phyloP scores from a whole-genome alignment of 92 coral and sea anemone genomes.

The Zoanthus sociatus region DNA sequence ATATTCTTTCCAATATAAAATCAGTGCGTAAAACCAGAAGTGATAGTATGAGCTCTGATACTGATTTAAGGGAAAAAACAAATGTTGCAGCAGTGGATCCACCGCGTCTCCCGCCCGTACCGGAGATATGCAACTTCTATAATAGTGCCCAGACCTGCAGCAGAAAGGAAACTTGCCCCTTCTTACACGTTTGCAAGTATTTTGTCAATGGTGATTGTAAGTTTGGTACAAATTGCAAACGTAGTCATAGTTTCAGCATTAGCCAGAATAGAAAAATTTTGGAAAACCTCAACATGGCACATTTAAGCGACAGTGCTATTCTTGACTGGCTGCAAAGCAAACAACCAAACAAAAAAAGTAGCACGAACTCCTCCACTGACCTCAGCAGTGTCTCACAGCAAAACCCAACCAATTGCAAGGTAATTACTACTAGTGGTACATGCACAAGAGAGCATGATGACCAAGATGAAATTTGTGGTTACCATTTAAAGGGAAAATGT shows the following conservation, averaged over 20 bases:
- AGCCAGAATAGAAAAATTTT: slow-evolving; percentile 69
- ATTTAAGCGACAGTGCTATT: slow-evolving; percentile 17
- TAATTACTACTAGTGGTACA: neutral
- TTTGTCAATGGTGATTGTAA: slow-evolving; percentile 81
- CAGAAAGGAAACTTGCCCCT: slow-evolving; percentile 62
- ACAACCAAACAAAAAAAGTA: slow-evolving; percentile 39
- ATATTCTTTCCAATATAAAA: slow-evolving; percentile 41
- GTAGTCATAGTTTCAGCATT: slow-evolving; percentile 67
- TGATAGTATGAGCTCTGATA: slow-evolving; percentile 11
- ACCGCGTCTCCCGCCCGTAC: slow-evolving; percentile 36
- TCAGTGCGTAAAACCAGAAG: neutral
- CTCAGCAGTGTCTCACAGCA: slow-evolving; percentile 6
- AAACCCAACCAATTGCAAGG: neutral
- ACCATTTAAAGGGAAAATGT: slow-evolving; percentile 85
- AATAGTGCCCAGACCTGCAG: slow-evolving; percentile 65
- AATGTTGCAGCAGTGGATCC: neutral
- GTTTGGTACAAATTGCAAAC: slow-evolving; percentile 75
- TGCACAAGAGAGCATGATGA: slow-evolving; percentile 29
- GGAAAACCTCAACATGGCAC: slow-evolving; percentile 47
- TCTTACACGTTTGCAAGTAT: slow-evolving; percentile 83
- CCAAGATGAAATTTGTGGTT: slow-evolving; percentile 83
- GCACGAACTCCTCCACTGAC: slow-evolving; percentile 60
- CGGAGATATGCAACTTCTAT: slow-evolving; percentile 85
- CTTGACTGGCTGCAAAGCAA: slow-evolving; percentile 44
- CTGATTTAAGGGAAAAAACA: neutral